phyloP scores from a whole-genome alignment of 2,888 invertebrate genomes.

The Rhagonycha lutea region DNA sequence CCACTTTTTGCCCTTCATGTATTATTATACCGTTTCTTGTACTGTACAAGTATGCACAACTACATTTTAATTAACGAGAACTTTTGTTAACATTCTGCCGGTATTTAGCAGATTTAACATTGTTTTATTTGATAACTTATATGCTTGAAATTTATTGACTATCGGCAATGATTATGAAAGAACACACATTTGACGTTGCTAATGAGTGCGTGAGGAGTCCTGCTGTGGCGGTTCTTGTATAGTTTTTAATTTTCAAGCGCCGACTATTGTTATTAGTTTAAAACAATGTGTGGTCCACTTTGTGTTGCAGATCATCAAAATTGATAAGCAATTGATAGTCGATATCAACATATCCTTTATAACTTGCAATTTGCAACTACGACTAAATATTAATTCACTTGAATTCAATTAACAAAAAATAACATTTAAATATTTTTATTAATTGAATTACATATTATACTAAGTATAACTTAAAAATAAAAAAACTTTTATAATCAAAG shows the following conservation, averaged over 20 bases:
- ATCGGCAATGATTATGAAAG: slow-evolving; percentile 22
- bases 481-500: no score
- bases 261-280: slow-evolving; percentile 41
- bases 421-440: neutral
- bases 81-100: neutral
- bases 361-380: slow-evolving; percentile 6
- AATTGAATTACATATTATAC: no score
- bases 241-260: slow-evolving; percentile 42
- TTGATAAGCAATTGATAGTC: slow-evolving; percentile 26
- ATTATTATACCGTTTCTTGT: neutral
- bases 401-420: neutral
- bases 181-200: slow-evolving; percentile 49
- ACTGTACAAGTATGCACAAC: neutral
- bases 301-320: slow-evolving; percentile 34
- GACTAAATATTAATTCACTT: slow-evolving; percentile 6
- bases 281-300: slow-evolving; percentile 49
- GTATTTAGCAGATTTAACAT: neutral
- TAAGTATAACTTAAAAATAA: no score
- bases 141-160: slow-evolving; percentile 7
- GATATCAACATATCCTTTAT: slow-evolving; percentile 12
- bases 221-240: slow-evolving; percentile 46
- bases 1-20: slow-evolving; percentile 7
- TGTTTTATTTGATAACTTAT: neutral
- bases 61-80: neutral
- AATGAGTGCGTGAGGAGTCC: slow-evolving; percentile 54